Percentiles rank a stretch among this genome's conserved stretches.
phyloP scores from a whole-genome alignment of 2,113 vertebrate species.

The Lichenostomus cassidix region DNA sequence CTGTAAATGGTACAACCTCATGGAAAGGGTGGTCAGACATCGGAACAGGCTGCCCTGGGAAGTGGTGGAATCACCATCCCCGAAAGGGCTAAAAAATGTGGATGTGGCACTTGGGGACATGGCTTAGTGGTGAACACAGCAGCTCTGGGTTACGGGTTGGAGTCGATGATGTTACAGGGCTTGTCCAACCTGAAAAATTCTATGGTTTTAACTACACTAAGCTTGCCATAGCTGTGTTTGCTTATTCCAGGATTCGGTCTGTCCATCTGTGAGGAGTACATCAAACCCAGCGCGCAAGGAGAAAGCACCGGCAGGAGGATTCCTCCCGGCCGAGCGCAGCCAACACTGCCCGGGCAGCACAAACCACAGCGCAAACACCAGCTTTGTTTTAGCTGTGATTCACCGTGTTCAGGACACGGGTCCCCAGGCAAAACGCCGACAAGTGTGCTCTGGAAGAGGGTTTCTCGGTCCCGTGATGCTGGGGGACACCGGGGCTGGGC shows the following conservation, averaged over 20 bases:
- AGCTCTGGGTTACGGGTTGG: not conserved
- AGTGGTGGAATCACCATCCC: not conserved
- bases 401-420: fast-evolving
- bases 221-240: not conserved
- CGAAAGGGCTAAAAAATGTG: not conserved
- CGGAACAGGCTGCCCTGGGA: not conserved
- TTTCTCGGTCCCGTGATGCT: too few species aligned
- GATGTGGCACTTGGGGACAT: not conserved
- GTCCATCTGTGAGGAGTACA: fast-evolving
- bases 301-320: too few species aligned
- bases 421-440: fast-evolving
- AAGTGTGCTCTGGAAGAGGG: fast-evolving
- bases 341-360: too few species aligned
- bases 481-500: fast-evolving
- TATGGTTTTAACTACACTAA: not conserved
- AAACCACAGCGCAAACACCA: fast-evolving
- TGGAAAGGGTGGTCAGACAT: not conserved
- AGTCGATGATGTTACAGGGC: not conserved
- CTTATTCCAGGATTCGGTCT: not conserved
- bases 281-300: not conserved
- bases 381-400: fast-evolving
- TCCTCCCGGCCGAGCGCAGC: not conserved
- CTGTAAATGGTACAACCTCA: not conserved
- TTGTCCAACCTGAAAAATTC: not conserved
- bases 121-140: not conserved